phyloP scores from a whole-genome alignment of 1,140 invertebrate species.

The Gerris buenoi region DNA sequence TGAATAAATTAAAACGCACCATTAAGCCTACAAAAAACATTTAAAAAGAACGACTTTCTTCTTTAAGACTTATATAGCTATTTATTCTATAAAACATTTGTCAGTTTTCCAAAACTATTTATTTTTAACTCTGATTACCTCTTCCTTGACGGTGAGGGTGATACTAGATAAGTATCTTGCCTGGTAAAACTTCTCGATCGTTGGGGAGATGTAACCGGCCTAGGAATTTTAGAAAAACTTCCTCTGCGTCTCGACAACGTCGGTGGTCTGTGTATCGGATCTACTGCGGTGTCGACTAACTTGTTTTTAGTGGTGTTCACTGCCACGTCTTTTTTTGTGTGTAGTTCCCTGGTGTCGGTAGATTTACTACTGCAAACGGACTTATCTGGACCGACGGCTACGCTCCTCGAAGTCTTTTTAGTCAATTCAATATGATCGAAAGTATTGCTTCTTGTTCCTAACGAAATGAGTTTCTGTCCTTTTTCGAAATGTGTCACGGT shows the following conservation, averaged over 20 bases:
- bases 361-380: conserved; percentile 14
- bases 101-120: no score
- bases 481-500: conserved; percentile 28
- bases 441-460: conserved; percentile 16
- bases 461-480: conserved; percentile 17
- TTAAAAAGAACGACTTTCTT: no score
- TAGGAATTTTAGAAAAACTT: conserved; percentile 17
- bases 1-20: no score
- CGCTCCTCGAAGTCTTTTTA: conserved; percentile 5
- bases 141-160: neutral
- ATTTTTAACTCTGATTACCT: no score
- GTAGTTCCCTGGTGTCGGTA: conserved; percentile 28
- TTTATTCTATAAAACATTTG: no score
- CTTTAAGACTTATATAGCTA: no score
- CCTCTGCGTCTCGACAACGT: neutral
- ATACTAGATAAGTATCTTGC: conserved; percentile 18
- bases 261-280: conserved; percentile 25
- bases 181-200: conserved; percentile 15
- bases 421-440: conserved; percentile 12
- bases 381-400: neutral
- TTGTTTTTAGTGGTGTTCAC: conserved; percentile 34
- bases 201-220: conserved; percentile 10
- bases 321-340: conserved; percentile 29
- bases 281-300: conserved; percentile 36
- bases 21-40: no score